phyloP scores from a whole-genome alignment of 2,888 invertebrate genomes.

The Tachystola acroxantha region DNA sequence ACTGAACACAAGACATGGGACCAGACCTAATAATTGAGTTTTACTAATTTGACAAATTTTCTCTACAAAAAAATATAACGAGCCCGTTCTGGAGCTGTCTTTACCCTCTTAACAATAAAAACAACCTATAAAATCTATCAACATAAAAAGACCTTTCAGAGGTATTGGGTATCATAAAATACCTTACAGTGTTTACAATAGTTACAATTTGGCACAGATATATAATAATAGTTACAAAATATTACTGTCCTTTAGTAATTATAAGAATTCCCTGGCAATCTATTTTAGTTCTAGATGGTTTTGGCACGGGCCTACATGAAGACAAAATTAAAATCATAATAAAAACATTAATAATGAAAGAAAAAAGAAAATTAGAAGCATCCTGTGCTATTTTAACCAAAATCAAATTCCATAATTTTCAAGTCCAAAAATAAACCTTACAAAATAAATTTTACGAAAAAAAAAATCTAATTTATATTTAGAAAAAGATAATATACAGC shows the following conservation, averaged over 20 bases:
- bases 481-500: slow-evolving; percentile 50
- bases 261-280: slow-evolving; percentile 11
- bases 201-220: slow-evolving; percentile 69
- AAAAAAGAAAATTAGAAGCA: slow-evolving; percentile 27
- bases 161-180: slow-evolving; percentile 38
- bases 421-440: slow-evolving; percentile 48
- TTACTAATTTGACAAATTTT: slow-evolving; percentile 66
- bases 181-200: slow-evolving; percentile 31
- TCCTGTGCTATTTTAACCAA: slow-evolving; percentile 26
- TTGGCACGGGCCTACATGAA: slow-evolving; percentile 7
- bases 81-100: slow-evolving; percentile 46
- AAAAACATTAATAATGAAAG: slow-evolving; percentile 16
- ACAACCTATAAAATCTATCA: slow-evolving; percentile 77
- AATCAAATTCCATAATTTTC: slow-evolving; percentile 40
- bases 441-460: slow-evolving; percentile 44
- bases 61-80: slow-evolving; percentile 54
- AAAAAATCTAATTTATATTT: slow-evolving; percentile 55
- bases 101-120: slow-evolving; percentile 75
- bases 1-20: slow-evolving; percentile 74
- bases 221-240: slow-evolving; percentile 12
- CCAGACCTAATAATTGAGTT: slow-evolving; percentile 73
- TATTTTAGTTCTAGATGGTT: slow-evolving; percentile 13
- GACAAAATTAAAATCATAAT: slow-evolving; percentile 10
- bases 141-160: slow-evolving; percentile 60
- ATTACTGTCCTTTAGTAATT: slow-evolving; percentile 32